Conservation (phyloP, 37 sponge, comb jelly and placozoan species). For the Cliona cf. orientalis region DNA sequence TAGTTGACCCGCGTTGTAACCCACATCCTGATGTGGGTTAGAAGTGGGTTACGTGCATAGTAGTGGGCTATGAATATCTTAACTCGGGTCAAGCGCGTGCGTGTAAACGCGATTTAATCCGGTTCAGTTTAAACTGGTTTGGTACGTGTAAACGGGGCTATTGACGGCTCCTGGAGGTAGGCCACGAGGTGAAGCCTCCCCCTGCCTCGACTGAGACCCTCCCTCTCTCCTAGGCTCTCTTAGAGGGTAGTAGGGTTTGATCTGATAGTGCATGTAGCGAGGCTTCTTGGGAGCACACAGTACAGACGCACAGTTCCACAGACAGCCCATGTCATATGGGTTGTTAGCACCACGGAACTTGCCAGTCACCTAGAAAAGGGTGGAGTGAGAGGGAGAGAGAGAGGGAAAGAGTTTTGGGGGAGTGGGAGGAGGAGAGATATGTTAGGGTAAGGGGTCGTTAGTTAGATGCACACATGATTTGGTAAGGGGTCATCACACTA, state of each 20-base stretch:
- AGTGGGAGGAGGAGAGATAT: background rate
- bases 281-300: constrained; percentile 79
- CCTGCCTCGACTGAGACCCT: background rate
- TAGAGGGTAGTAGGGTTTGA: constrained; percentile 34
- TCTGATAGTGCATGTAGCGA: constrained; percentile 80
- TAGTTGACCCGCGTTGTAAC: too few relatives aligned
- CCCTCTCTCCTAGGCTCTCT: background rate
- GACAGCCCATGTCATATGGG: constrained; percentile 83
- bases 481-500: background rate
- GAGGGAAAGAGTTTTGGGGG: too few relatives aligned
- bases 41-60: too few relatives aligned
- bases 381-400: background rate
- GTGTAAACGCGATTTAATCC: too few relatives aligned
- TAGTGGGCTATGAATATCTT: too few relatives aligned
- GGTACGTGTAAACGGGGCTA: too few relatives aligned
- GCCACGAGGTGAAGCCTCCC: background rate
- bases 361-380: constrained; percentile 79
- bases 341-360: constrained; percentile 81
- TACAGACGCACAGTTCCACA: constrained; percentile 65
- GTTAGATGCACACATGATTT: constrained; percentile 8
- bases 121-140: too few relatives aligned
- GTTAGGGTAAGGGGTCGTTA: too few relatives aligned
- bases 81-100: too few relatives aligned
- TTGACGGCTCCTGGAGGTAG: background rate
- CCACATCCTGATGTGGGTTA: too few relatives aligned